Percentiles rank a stretch among this genome's conserved stretches.
Conservation (phyloP, 1,140 invertebrate species). For the Steinernema feltiae region DNA sequence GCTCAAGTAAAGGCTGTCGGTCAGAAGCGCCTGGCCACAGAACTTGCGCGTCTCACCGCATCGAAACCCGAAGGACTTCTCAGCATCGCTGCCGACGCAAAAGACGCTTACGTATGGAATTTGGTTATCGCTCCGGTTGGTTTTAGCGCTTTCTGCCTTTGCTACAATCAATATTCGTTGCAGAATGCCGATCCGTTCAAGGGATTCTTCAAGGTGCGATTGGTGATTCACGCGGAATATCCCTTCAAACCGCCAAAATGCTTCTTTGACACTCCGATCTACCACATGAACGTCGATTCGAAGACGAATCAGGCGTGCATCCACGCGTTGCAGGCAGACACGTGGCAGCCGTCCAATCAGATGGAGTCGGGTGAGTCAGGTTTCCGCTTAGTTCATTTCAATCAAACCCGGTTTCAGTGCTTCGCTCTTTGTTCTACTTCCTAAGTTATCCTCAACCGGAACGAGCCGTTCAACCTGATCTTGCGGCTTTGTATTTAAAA, state of each 20-base stretch:
- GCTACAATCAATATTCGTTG: neutral
- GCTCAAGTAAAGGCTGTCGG: neutral
- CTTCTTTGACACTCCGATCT: neutral
- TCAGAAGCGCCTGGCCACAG: neutral
- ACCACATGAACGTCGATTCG: constrained; percentile 8
- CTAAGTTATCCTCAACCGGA: neutral
- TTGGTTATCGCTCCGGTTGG: neutral
- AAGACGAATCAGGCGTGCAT: neutral
- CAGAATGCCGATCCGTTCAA: neutral
- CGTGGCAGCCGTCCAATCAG: neutral
- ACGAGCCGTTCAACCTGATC: neutral
- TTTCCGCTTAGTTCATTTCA: neutral
- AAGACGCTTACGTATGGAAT: neutral
- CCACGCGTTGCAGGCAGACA: neutral
- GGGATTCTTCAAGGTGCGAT: neutral
- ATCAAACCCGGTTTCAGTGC: neutral
- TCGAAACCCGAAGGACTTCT: neutral
- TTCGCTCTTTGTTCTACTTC: neutral
- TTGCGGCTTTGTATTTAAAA: neutral
- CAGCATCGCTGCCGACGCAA: neutral
- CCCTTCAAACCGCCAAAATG: neutral
- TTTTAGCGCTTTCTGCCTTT: neutral
- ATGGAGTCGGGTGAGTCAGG: neutral
- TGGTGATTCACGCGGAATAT: neutral
- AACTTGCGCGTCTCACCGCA: neutral